Conservation (phyloP, 2,113 vertebrate species). For the Dipodomys merriami region DNA sequence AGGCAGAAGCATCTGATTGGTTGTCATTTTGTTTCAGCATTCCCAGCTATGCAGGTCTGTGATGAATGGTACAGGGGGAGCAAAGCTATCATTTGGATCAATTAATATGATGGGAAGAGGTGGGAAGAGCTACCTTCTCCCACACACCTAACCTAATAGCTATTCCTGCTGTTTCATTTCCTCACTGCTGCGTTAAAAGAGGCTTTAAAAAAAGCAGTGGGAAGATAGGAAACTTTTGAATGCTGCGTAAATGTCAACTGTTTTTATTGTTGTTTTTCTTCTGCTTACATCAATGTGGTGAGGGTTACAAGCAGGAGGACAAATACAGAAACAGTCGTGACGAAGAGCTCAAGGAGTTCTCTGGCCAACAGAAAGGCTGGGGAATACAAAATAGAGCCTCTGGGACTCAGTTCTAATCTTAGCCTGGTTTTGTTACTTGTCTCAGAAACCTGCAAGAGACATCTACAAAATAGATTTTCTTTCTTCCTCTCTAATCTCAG, state of each 20-base stretch:
- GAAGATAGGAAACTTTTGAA: conserved; percentile 68
- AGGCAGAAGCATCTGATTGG: conserved; percentile 72
- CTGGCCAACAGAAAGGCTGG: conserved; percentile 38
- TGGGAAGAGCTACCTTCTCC: conserved; percentile 32
- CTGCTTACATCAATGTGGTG: conserved; percentile 66
- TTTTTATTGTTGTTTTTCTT: conserved; percentile 63
- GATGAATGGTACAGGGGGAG: conserved; percentile 64
- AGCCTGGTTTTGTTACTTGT: conserved; percentile 63
- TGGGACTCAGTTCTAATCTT: conserved; percentile 68
- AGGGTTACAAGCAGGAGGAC: conserved; percentile 41
- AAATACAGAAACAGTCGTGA: conserved; percentile 61
- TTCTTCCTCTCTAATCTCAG: conserved; percentile 41
- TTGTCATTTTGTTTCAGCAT: conserved; percentile 60
- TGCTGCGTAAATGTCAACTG: conserved; percentile 45
- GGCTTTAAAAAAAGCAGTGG: conserved; percentile 43
- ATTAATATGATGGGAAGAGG: conserved; percentile 66
- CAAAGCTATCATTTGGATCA: conserved; percentile 72
- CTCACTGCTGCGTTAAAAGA: conserved; percentile 44
- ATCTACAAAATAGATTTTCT: conserved; percentile 50
- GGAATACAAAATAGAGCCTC: conserved; percentile 40
- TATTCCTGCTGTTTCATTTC: conserved; percentile 54
- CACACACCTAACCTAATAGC: conserved; percentile 52
- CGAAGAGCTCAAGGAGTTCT: conserved; percentile 18
- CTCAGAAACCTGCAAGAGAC: conserved; percentile 61
- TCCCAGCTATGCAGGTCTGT: conserved; percentile 45